Evolutionary conservation across 2,113 vertebrate species (phyloP).

Genomic region (Poecile atricapillus): DNA sequence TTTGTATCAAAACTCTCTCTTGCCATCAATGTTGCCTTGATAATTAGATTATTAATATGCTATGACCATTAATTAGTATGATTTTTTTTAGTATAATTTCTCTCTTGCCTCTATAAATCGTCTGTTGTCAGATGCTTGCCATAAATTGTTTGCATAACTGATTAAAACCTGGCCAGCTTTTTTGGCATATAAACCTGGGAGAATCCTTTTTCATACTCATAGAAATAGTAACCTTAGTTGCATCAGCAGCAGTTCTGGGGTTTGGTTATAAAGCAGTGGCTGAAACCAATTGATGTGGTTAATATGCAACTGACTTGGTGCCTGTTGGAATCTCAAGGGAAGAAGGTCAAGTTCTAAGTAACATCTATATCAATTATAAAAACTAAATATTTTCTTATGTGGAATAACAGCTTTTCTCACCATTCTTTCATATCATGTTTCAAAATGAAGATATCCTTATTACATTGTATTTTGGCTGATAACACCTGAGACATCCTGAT

Average conservation of each 20-base stretch:
- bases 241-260: not conserved
- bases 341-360: not conserved
- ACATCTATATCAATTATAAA: not conserved
- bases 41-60: not conserved
- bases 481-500: not conserved
- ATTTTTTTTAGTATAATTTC: not conserved
- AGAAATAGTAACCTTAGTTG: not conserved
- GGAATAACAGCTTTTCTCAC: not conserved
- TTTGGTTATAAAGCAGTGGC: not conserved
- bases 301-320: not conserved
- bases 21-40: not conserved
- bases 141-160: not conserved
- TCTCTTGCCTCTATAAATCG: not conserved
- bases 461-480: not conserved
- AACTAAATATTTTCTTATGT: not conserved
- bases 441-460: not conserved
- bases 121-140: not conserved
- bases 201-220: not conserved
- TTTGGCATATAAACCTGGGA: not conserved
- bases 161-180: not conserved
- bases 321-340: not conserved
- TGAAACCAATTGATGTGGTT: not conserved
- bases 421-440: not conserved
- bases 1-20: not conserved
- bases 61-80: not conserved